Percentiles rank a stretch among this genome's conserved stretches.
Evolutionary conservation across 2,797 vertebrate species (phyloP).

Genomic region (Echeneis naucrates): DNA sequence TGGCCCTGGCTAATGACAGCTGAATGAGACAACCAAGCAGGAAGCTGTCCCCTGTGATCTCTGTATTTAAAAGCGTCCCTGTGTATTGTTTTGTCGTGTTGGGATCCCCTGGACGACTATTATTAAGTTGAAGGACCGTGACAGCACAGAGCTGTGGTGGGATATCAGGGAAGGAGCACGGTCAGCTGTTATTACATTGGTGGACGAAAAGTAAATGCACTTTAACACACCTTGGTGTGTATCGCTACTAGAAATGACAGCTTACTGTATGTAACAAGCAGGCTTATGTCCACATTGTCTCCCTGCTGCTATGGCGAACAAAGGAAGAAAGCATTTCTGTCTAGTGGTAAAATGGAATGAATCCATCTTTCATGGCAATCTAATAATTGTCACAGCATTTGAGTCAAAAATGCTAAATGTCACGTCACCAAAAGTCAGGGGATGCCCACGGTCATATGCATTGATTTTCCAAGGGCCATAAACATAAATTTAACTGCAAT

Average conservation of each 20-base stretch:
- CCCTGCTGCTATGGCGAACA: too few species aligned
- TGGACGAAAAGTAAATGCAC: neutral
- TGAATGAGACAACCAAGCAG: constrained; percentile 60
- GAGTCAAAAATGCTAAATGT: too few species aligned
- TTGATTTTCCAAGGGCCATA: neutral
- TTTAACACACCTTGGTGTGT: neutral
- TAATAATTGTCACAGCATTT: too few species aligned
- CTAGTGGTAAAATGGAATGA: too few species aligned
- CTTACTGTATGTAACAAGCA: too few species aligned
- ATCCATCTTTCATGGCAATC: too few species aligned
- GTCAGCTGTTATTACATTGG: neutral
- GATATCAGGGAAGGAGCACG: neutral
- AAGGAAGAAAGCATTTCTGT: too few species aligned
- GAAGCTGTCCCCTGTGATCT: constrained; percentile 76
- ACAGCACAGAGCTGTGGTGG: neutral
- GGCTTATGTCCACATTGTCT: neutral
- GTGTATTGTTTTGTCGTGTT: constrained; percentile 67
- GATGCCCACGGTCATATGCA: neutral
- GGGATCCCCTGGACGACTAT: constrained; percentile 61
- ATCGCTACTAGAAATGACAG: neutral
- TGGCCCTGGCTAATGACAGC: constrained; percentile 73
- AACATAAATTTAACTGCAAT: too few species aligned
- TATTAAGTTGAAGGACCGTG: constrained; percentile 60
- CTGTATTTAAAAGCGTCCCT: constrained; percentile 68
- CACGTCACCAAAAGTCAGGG: neutral